phyloP scores from a whole-genome alignment of 2,113 vertebrate genomes.

The Phoenicopterus ruber region DNA sequence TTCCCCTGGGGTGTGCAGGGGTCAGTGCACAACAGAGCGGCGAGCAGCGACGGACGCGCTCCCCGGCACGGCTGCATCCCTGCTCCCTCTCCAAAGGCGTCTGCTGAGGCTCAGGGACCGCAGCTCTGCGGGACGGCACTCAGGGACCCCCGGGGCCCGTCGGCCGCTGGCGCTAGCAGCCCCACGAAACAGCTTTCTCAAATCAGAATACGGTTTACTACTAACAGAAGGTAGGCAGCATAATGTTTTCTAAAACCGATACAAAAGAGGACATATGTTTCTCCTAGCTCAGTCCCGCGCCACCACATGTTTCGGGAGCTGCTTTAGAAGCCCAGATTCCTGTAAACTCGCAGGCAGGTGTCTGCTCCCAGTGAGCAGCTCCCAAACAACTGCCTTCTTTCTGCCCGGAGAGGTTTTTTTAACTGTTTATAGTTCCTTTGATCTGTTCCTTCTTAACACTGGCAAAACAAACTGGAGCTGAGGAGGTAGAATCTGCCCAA shows the following conservation, averaged over 20 bases:
- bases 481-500: conserved; percentile 6
- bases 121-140: not conserved
- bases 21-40: not conserved
- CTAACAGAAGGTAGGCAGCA: not conserved
- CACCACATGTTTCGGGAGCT: not conserved
- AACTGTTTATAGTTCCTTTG: conserved; percentile 20
- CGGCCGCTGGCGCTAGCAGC: rapidly evolving
- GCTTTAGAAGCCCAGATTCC: not conserved
- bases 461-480: not conserved
- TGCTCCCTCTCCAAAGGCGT: not conserved
- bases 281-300: not conserved
- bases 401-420: not conserved
- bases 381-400: not conserved
- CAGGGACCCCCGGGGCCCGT: rapidly evolving
- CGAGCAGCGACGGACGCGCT: rapidly evolving
- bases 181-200: not conserved
- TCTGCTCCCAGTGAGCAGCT: not conserved
- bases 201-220: not conserved
- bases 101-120: rapidly evolving
- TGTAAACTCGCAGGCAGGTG: not conserved
- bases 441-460: not conserved
- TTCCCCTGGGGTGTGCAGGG: not conserved
- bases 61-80: not conserved
- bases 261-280: not conserved
- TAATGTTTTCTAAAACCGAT: not conserved